Base-by-base conservation (phyloP, 1,140 invertebrate genomes). In the Musca domestica region DNA sequence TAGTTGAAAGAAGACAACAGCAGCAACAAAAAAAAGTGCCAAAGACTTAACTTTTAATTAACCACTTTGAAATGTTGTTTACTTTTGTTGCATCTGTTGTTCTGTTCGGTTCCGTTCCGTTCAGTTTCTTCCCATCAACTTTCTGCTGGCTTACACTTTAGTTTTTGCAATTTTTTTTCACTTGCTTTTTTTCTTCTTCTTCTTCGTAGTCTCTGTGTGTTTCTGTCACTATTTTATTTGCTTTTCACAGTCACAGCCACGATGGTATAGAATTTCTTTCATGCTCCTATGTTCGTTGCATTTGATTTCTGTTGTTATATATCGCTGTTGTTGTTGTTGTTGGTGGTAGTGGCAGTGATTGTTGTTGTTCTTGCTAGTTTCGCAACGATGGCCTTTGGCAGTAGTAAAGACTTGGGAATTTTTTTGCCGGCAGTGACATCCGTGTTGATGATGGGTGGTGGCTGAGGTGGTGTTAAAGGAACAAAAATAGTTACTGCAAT, bases 11-110 rank as follows among this genome's bases (percentile, higher is more conserved):
- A 51, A 9, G 12, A 48, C 47, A 48, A 48, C 47, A 48, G 17
- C 47, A 48, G 17, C 5, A 48, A 15, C 15, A 41, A 41, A 12
- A 41, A 15, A 23, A 15, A 25, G 14, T 56, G 52, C 6, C 10
- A 10, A 27, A 56, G 25, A 27, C 23, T 56, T 30, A 34, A n/a
- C n/a, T 20, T 66, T 17, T 17, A 54, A 47, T 66, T 66, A 30
- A 56, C 22, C 52, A 56, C 52, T 56, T 56, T 56, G 1, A 56
- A 25, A 56, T 27, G 23, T 56, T 56, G 22, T 22, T 30, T 56
- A 27, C 25, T 23, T 12, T 56, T 49, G 12, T 19, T 19, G 48
- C 10, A 17, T 49, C 19, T 49, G 34, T 51, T 51, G n/a, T 56
- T 61, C 17, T 27, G n/a, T 30, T 30, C 20, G 23, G 12, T 58